Base-by-base conservation (phyloP, 2,888 invertebrate species). In the Chesias legatella region DNA sequence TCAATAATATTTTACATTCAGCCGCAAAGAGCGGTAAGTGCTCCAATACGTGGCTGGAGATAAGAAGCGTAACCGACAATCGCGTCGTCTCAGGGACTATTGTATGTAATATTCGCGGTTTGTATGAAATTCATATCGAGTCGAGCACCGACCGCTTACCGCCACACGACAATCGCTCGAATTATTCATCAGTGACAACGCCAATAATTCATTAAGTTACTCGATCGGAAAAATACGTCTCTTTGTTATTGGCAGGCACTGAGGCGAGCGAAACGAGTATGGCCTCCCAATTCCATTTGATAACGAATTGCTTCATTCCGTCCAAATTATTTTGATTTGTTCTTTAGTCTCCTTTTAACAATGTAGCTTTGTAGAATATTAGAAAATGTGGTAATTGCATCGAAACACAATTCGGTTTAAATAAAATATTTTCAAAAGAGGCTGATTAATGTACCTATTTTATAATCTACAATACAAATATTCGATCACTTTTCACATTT, bases 1-100 rank as follows among this genome's bases (percentile, higher is more conserved):
- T 73, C 74, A 74, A 78, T 79, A 79, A 74, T 73, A 70, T 67
- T 76, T 73, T 73, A 76, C 71, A 73, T 67, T 72, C 71, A 64
- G 34, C 60, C 62, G 55, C 56, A 57, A 58, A 63, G 60, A 66
- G 69, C 66, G 60, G 72, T 76, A 73, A 77, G 69, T 66, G 68
- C 63, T 63, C 67, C 72, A 71, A 75, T 78, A 73, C 68, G 68
- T 66, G 60, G 56, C 56, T 47, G 33, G 53, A 67, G 79, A 79
- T 80, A 79, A 79, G 77, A 71, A 78, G 73, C 72, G 73, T 66
- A 60, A 67, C 67, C 67, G 68, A 70, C 67, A 67, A 73, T 73
- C 66, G 67, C 59, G 58, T 54, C 60, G 61, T 60, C 63, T 62
- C 63, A 58, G 67, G 60, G 47, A 57, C 64, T 63, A 65, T 69